A percentile compares a stretch with the other conserved stretches of the same genome.
Conservation (phyloP, 2,888 invertebrate genomes). For the Cephus rjabovi region DNA sequence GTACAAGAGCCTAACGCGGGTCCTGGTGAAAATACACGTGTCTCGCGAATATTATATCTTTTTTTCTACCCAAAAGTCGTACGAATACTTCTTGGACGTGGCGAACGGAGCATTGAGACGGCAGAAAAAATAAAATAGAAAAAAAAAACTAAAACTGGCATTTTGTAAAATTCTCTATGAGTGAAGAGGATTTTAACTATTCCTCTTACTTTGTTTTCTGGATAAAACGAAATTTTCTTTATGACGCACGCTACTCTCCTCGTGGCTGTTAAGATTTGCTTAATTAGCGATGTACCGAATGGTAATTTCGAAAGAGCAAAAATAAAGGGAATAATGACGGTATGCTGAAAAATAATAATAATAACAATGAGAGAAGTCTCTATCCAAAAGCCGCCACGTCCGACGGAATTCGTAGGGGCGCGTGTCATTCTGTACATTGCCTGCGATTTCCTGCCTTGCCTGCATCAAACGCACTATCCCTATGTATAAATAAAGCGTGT, state of each 20-base stretch:
- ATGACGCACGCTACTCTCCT: not conserved
- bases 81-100: constrained; percentile 32
- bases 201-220: not conserved
- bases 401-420: not conserved
- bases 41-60: not conserved
- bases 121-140: constrained; percentile 12
- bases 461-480: constrained; percentile 49
- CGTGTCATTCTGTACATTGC: constrained; percentile 47
- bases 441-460: constrained; percentile 52
- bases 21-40: not conserved
- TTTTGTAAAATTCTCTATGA: not conserved
- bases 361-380: not conserved
- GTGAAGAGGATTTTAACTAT: too few species aligned
- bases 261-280: not conserved
- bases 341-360: not conserved
- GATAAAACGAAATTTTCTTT: not conserved
- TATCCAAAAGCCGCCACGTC: not conserved
- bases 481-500: constrained; percentile 26
- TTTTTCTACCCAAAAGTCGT: constrained; percentile 23
- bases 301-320: not conserved
- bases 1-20: constrained; percentile 5
- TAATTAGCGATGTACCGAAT: not conserved
- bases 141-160: constrained; percentile 12
- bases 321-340: not conserved
- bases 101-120: constrained; percentile 20